Evolutionary conservation across 1,140 invertebrate genomes (phyloP).

Genomic region (Ceratoteleas bidentatus): DNA sequence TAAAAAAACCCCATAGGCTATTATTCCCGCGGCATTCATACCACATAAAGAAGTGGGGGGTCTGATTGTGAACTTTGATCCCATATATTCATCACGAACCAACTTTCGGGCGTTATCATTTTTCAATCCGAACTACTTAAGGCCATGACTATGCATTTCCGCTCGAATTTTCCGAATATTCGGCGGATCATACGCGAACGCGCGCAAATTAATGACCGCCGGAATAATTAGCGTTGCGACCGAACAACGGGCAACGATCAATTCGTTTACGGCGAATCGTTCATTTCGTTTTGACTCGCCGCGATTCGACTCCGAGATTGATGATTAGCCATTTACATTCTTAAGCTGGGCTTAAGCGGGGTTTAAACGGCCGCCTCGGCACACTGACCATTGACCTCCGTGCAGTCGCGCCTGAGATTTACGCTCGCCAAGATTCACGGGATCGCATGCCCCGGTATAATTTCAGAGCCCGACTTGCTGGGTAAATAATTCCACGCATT

Average conservation of each 20-base stretch:
- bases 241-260: not conserved
- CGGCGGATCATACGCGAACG: not conserved
- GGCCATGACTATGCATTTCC: not conserved
- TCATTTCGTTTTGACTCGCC: conserved; percentile 5
- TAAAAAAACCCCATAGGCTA: conserved; percentile 17
- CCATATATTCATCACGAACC: not conserved
- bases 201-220: not conserved
- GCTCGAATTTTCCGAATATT: not conserved
- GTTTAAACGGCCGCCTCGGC: conserved; percentile 21
- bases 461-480: not conserved
- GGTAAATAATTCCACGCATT: conserved; percentile 1
- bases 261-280: not conserved
- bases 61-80: not conserved
- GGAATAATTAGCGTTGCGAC: not conserved
- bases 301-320: conserved; percentile 23
- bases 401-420: conserved; percentile 18
- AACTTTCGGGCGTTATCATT: not conserved
- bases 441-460: not conserved
- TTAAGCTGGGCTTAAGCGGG: conserved; percentile 33
- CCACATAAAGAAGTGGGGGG: not conserved
- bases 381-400: conserved; percentile 26
- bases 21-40: conserved; percentile 2
- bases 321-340: conserved; percentile 48
- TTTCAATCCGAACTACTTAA: conserved; percentile 5
- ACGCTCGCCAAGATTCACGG: conserved; percentile 14